Base-by-base conservation (phyloP, 2,797 vertebrate genomes). In the Lycodopsis pacificus region DNA sequence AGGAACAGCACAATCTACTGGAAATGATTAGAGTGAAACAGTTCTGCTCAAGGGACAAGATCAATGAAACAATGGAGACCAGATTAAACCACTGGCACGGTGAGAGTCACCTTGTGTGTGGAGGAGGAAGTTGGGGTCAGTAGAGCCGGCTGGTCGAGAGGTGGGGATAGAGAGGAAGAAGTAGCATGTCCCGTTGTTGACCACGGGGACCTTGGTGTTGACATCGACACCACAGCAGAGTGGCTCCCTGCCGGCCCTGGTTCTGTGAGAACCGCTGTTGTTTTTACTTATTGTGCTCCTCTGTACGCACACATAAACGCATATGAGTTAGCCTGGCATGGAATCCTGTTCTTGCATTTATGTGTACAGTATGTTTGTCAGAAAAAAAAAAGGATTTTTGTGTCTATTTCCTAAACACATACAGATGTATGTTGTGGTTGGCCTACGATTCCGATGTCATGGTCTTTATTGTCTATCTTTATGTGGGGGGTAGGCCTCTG, bases 401-500 rank as follows among this genome's bases (percentile, higher is more conserved):
- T 82, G 40, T 86, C 76, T 58, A 73, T 88, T 85, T 79, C 17
- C 46, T 89, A 76, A 92, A 82, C 83, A 87, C 80, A 87, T 87
- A 79, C 91, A 93, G 88, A 92, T 92, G 89, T 86, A 75, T 88
- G 76, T 88, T 84, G 86, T 73, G 85, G 86, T 89, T 80, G 86
- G 83, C 85, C 76, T 88, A 84, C 59, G 17, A 83, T 64, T 85
- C 61, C 74, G 76, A 73, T 83, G 87, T 89, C 66, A 58, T 76
- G 71, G 82, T 83, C 80, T 83, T 85, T 84, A 80, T 90, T 86
- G 79, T 91, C 59, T 90, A 68, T 86, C 79, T 76, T 68, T 84
- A 79, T 85, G 79, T 83, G 84, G 67, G 82, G 71, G 83, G 78
- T 53, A 75, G 38, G 58, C 75, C 81, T 88, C 71, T 61, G 25